Conservation (phyloP, 2,797 vertebrate species). For the Protonibea diacanthus region DNA sequence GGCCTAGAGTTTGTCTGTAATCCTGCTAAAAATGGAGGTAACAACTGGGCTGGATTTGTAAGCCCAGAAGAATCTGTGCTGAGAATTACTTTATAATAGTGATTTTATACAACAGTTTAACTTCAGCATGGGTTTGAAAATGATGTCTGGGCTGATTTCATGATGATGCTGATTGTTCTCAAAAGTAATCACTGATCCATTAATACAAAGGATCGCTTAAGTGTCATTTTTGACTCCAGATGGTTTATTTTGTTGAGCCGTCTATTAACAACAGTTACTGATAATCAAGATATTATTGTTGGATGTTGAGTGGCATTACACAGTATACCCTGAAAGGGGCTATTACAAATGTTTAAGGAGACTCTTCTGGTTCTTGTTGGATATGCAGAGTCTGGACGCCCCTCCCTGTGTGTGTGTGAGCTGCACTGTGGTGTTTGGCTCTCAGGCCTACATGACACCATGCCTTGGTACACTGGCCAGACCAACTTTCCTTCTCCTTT, state of each 20-base stretch:
- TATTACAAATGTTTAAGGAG: conserved; percentile 44
- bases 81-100: background rate
- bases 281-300: conserved; percentile 56
- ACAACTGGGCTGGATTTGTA: background rate
- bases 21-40: too few relatives aligned
- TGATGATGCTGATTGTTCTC: conserved; percentile 30
- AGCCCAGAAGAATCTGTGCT: conserved; percentile 22
- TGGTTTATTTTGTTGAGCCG: conserved; percentile 26
- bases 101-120: conserved; percentile 20
- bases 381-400: conserved; percentile 29
- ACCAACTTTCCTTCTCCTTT: conserved; percentile 64
- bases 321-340: conserved; percentile 13
- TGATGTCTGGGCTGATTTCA: conserved; percentile 20
- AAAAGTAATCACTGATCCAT: conserved; percentile 36
- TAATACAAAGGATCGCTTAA: conserved; percentile 49
- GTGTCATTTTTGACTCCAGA: conserved; percentile 36
- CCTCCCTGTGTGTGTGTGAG: conserved; percentile 59
- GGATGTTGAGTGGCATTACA: conserved; percentile 12
- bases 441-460: conserved; percentile 64
- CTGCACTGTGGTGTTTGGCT: conserved; percentile 73
- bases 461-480: conserved; percentile 54
- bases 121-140: conserved; percentile 26
- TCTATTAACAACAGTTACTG: conserved; percentile 34
- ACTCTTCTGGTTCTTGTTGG: conserved; percentile 50
- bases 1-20: too few relatives aligned